Percentiles rank a stretch among this genome's conserved stretches.
Conservation (phyloP, 2,888 invertebrate species). For the Pollenia labialis region DNA sequence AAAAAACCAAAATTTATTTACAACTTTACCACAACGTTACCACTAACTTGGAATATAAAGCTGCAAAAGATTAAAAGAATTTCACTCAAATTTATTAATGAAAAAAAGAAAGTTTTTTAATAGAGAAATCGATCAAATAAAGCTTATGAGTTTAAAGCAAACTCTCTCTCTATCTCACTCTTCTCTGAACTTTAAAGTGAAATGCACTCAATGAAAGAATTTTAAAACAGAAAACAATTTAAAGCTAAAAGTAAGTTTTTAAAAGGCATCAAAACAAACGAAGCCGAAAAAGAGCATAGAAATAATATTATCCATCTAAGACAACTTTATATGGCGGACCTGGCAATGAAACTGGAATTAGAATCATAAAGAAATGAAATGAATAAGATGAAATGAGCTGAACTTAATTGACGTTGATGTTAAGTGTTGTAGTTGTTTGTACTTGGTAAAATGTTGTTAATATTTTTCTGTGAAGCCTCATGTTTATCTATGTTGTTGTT, state of each 20-base stretch:
- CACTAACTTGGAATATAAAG: too few relatives aligned
- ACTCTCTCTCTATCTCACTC: background rate
- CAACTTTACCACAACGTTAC: too few relatives aligned
- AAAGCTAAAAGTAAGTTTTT: conserved; percentile 1
- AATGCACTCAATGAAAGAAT: conserved; percentile 48
- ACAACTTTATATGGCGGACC: background rate
- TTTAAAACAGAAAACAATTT: conserved; percentile 13
- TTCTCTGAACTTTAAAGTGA: conserved; percentile 12
- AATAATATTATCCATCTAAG: background rate
- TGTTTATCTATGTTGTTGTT: conserved; percentile 27
- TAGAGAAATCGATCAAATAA: conserved; percentile 24
- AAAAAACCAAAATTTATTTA: too few relatives aligned
- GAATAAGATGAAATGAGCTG: conserved; percentile 32
- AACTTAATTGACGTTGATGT: conserved; percentile 28
- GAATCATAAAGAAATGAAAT: conserved; percentile 40
- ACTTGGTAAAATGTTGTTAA: conserved; percentile 34
- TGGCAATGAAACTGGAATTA: conserved; percentile 60
- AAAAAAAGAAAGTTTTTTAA: conserved; percentile 29
- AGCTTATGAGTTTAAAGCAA: background rate
- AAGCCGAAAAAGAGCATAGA: conserved; percentile 44
- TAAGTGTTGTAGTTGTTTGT: conserved; percentile 31
- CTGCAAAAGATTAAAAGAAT: background rate
- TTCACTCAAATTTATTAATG: conserved; percentile 13
- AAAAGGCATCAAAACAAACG: conserved; percentile 25
- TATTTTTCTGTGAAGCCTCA: conserved; percentile 10